These are phyloP conservation scores for Neoitamus cyanurus DNA, from an alignment of 2,888 invertebrate genomes.

Conservation along the genomic window DNA sequence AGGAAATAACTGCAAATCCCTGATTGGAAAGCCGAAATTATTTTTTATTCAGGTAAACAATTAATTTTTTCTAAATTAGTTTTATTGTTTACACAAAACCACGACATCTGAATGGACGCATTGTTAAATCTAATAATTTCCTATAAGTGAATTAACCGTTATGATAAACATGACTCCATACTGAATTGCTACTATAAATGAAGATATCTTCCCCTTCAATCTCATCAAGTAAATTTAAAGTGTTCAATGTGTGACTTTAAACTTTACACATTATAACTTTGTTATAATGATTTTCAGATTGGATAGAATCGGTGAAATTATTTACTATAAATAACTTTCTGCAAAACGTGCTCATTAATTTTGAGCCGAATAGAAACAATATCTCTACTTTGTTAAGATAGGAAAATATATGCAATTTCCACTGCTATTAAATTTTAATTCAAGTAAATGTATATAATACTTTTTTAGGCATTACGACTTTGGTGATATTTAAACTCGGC, in stretches of 20 bases:
- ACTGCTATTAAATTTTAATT: background rate
- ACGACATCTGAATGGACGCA: no score
- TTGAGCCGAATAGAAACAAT: background rate
- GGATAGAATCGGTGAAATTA: no score
- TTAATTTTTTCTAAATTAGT: no score
- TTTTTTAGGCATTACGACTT: background rate
- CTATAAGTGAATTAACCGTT: background rate
- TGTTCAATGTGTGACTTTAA: background rate
- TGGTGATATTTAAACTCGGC: no score
- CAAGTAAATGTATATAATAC: background rate
- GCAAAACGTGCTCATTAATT: no score
- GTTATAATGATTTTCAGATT: background rate
- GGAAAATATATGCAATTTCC: no score
- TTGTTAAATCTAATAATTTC: no score
- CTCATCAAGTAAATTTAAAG: background rate
- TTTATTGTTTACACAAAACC: no score
- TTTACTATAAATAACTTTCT: no score
- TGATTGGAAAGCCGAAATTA: constrained; percentile 78
- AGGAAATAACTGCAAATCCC: constrained; percentile 69
- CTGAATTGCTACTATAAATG: background rate
- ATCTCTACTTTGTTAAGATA: background rate
- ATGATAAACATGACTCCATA: background rate
- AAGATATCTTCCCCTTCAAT: background rate
- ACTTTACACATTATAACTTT: background rate
- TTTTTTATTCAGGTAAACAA: constrained; percentile 74